Conservation (phyloP, 2,888 invertebrate genomes). For the Alviniconcha strummeri region DNA sequence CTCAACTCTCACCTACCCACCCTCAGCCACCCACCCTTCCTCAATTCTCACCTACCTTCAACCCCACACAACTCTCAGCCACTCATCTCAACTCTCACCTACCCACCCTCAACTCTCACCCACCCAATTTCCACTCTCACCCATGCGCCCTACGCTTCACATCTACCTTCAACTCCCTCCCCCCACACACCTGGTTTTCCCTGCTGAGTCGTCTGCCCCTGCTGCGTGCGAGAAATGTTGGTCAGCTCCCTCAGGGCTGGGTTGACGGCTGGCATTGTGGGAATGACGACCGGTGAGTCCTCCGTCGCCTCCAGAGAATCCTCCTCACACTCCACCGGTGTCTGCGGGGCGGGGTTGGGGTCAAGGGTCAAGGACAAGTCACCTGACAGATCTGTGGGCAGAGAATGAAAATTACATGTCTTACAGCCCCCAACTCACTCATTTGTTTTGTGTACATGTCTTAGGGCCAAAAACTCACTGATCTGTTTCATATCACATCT, state of each 20-base stretch:
- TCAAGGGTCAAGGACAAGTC: slow-evolving; percentile 64
- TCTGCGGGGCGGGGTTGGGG: slow-evolving; percentile 54
- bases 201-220: slow-evolving; percentile 41
- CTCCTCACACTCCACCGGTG: slow-evolving; percentile 37
- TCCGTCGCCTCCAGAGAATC: slow-evolving; percentile 20
- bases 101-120: too few species aligned
- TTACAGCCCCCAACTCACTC: not conserved
- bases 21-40: too few species aligned
- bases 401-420: not conserved
- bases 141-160: too few species aligned
- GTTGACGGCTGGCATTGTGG: slow-evolving; percentile 51
- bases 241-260: slow-evolving; percentile 59
- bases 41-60: too few species aligned
- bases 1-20: too few species aligned
- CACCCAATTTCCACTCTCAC: too few species aligned
- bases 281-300: slow-evolving; percentile 46
- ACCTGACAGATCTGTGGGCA: slow-evolving; percentile 54
- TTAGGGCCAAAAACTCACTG: too few species aligned
- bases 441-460: too few species aligned
- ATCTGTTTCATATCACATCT: too few species aligned
- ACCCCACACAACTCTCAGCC: too few species aligned
- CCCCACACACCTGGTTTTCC: slow-evolving; percentile 50
- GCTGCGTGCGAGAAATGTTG: slow-evolving; percentile 47
- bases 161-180: not conserved
- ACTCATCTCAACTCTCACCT: too few species aligned